Evolutionary conservation across 2,797 vertebrate species (phyloP), one percentile per base, ranked within the genome.

Genomic region (Stomatorhinus walkeri): DNA sequence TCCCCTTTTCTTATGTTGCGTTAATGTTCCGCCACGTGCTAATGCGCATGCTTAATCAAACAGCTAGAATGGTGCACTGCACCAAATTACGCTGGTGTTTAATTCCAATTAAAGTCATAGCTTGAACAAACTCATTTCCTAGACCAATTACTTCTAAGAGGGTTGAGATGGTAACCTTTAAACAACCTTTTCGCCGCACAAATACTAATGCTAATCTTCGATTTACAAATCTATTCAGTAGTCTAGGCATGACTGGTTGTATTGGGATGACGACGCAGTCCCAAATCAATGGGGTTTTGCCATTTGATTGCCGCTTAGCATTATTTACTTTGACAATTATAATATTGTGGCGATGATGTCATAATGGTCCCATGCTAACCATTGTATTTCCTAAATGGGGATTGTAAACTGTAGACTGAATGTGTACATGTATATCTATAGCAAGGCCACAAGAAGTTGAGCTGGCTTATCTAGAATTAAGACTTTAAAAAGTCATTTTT

Each of bases 71-170:
- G 1, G 51, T 89, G 90, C 90, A 90, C 90, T 89, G 72, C 92
- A 92, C 90, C 87, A 89, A 91, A 92, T 93, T 92, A 90, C 81
- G 61, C 90, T 92, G 91, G 87, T 92, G 92, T 94, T 95, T 92
- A 93, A 92, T 93, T 93, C 92, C 92, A 95, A 94, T 95, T 94
- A 94, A 93, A 93, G 88, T 89, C 89, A 87, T 79, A 86, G 89
- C 90, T 91, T 92, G 92, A 92, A 94, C 93, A 94, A 94, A 94
- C 92, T 92, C 22, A 91, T 93, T 93, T 94, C 92, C 92, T 89
- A 93, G 93, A 92, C 91, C 94, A 94, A 93, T 95, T 94, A 94
- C 91, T 91, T 88, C 88, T 89, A 88, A 90, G 81, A 43, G 85
- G 92, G 93, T 94, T 93, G 92, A 94, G 93, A 92, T 89, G 32